These are phyloP conservation scores for Coptodon rendalli DNA, from an alignment of 2,113 vertebrate species.

Conservation along the genomic window DNA sequence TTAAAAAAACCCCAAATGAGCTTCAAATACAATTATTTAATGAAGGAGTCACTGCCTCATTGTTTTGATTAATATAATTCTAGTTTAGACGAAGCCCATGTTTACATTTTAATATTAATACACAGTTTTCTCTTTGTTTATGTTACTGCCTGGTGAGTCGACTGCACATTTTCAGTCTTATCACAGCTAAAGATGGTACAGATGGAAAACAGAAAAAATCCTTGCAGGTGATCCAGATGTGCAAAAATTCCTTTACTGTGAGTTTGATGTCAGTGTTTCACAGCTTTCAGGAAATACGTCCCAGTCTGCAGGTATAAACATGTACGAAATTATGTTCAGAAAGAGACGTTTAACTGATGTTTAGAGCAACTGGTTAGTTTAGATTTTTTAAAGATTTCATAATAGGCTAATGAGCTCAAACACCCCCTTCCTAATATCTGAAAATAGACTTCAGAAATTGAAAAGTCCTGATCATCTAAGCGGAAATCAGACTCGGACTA, in stretches of 20 bases:
- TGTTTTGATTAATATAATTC: neutral
- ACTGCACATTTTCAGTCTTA: neutral
- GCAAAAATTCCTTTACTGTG: neutral
- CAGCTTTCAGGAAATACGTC: neutral
- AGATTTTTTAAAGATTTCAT: neutral
- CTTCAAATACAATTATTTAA: neutral
- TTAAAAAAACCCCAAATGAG: accelerated
- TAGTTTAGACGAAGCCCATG: neutral
- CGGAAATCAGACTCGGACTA: neutral
- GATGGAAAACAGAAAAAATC: neutral
- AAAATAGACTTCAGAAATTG: neutral
- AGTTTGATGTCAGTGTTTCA: neutral
- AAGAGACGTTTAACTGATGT: neutral
- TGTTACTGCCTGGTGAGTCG: neutral
- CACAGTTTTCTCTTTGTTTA: neutral
- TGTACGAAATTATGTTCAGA: neutral
- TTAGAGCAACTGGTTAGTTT: neutral
- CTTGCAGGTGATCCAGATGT: neutral
- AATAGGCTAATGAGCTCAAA: neutral
- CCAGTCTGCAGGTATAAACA: neutral
- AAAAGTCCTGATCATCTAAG: neutral
- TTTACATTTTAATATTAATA: neutral
- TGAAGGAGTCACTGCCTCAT: neutral
- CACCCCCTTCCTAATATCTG: neutral
- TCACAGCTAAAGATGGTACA: neutral